Evolutionary conservation across 2,113 vertebrate species (phyloP).

Genomic region (Petromus typicus): DNA sequence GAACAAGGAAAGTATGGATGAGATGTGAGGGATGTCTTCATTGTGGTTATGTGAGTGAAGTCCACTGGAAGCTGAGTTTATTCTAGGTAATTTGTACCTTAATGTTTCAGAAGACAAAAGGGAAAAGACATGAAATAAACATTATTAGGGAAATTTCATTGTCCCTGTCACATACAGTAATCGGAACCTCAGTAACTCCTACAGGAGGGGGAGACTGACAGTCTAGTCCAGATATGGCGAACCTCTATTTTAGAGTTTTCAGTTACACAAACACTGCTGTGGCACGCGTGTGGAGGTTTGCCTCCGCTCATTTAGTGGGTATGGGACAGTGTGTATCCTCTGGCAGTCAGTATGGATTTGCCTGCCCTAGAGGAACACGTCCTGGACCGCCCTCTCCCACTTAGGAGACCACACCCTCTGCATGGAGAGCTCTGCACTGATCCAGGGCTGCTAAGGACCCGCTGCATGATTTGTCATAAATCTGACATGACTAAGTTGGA

Average conservation of each 20-base stretch:
- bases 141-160: neutral
- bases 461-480: neutral
- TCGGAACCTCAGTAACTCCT: no score
- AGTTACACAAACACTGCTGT: neutral
- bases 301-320: neutral
- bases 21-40: neutral
- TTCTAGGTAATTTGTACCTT: neutral
- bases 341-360: neutral
- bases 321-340: neutral
- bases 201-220: neutral
- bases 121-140: neutral
- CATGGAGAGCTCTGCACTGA: neutral
- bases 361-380: neutral
- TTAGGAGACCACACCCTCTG: fast-evolving
- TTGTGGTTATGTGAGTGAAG: neutral
- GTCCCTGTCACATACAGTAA: neutral
- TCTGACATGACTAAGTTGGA: neutral
- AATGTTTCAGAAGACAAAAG: neutral
- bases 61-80: no score
- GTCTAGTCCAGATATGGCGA: neutral
- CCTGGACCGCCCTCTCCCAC: neutral
- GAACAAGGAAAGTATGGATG: no score
- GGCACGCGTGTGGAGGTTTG: neutral
- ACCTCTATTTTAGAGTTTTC: neutral
- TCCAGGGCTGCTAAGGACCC: neutral